A percentile compares a stretch with the other conserved stretches of the same genome.
These are phyloP conservation scores for Hirtodrosophila confusa DNA, from an alignment of 2,888 invertebrate species.

Conservation along the genomic window DNA sequence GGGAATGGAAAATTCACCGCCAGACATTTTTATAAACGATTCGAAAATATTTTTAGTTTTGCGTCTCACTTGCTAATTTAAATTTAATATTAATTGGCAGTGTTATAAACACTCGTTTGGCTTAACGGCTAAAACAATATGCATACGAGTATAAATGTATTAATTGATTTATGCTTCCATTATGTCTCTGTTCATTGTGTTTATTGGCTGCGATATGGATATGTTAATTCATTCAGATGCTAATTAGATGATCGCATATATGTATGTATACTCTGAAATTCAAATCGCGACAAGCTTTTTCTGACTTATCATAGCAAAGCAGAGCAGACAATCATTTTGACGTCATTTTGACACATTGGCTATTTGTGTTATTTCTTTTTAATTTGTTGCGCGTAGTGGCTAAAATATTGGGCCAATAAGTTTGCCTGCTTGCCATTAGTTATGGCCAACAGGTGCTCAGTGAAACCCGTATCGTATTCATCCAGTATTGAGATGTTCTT, in stretches of 20 bases:
- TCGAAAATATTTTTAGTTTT: constrained; percentile 74
- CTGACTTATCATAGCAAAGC: constrained; percentile 50
- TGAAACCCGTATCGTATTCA: not conserved
- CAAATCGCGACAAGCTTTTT: constrained; percentile 8
- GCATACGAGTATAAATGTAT: constrained; percentile 20
- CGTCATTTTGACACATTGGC: constrained; percentile 72
- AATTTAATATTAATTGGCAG: constrained; percentile 65
- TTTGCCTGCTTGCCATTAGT: constrained; percentile 25
- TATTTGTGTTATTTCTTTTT: constrained; percentile 61
- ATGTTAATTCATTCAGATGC: constrained; percentile 8
- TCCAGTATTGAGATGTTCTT: not conserved
- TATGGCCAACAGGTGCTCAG: constrained; percentile 40
- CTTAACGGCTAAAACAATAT: constrained; percentile 34
- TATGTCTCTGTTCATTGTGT: constrained; percentile 11
- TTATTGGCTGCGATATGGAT: constrained; percentile 3
- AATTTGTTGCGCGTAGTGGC: constrained; percentile 23
- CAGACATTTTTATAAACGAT: constrained; percentile 76
- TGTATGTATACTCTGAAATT: no score
- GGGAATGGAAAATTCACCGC: constrained; percentile 1
- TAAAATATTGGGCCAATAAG: constrained; percentile 43
- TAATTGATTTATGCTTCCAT: constrained; percentile 64
- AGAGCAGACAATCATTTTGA: constrained; percentile 56
- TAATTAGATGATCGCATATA: constrained; percentile 6
- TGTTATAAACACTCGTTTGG: constrained; percentile 46
- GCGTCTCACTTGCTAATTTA: constrained; percentile 46